Evolutionary conservation across 1,140 invertebrate species (phyloP).

Genomic region (Cephus cinctus): DNA sequence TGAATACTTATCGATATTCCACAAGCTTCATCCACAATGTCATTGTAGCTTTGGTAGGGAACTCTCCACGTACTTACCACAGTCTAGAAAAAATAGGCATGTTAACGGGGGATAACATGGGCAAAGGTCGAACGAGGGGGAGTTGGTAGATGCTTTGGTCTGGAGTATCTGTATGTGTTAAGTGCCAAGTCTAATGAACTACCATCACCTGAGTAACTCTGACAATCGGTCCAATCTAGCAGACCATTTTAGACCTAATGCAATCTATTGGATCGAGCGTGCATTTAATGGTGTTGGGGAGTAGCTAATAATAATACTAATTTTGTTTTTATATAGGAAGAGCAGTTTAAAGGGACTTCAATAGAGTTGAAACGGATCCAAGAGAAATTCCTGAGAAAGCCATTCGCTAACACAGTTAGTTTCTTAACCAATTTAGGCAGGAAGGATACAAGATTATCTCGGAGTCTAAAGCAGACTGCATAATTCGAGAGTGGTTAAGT

Average conservation of each 20-base stretch:
- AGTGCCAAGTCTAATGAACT: constrained; percentile 2
- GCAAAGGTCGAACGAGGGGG: background rate
- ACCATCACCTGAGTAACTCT: background rate
- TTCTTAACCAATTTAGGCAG: constrained; percentile 11
- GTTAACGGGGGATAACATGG: constrained; percentile 2
- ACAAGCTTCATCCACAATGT: too few species aligned
- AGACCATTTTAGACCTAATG: too few species aligned
- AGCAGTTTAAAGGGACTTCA: too few species aligned
- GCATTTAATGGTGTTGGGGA: too few species aligned
- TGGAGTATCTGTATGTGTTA: background rate
- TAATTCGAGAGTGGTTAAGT: constrained; percentile 1
- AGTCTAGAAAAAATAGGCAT: background rate
- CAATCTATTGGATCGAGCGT: too few species aligned
- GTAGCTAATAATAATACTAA: too few species aligned
- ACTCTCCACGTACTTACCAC: background rate
- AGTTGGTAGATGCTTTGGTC: background rate
- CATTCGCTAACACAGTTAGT: constrained; percentile 9
- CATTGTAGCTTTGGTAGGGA: too few species aligned
- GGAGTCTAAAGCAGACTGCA: background rate
- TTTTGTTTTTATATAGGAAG: too few species aligned
- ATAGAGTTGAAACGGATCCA: too few species aligned
- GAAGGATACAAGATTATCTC: constrained; percentile 10
- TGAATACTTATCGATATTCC: too few species aligned
- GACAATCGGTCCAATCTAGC: too few species aligned
- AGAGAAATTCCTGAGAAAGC: too few species aligned